These are phyloP conservation scores for Helarctos malayanus DNA, from an alignment of 2,797 vertebrate species.

Conservation along the genomic window DNA sequence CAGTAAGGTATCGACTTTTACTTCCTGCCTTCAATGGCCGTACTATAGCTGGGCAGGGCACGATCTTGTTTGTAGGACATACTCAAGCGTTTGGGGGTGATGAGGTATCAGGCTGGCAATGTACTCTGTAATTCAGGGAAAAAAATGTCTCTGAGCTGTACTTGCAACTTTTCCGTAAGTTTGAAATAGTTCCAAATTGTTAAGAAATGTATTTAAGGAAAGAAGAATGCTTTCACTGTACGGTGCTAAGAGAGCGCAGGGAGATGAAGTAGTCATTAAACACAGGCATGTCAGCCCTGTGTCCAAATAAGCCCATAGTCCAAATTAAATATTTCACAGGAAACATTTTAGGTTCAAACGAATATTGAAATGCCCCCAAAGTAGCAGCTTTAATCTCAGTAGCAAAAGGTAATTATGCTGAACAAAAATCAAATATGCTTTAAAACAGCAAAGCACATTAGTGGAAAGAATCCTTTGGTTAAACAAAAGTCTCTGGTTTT, in stretches of 20 bases:
- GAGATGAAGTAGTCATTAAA: neutral
- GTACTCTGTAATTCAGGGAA: neutral
- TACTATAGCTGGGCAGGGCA: accelerated
- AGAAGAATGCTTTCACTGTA: neutral
- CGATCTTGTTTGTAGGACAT: neutral
- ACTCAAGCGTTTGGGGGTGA: neutral
- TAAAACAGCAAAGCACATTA: neutral
- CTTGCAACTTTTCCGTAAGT: neutral
- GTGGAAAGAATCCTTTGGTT: neutral
- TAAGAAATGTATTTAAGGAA: neutral
- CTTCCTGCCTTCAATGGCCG: neutral
- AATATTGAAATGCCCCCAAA: neutral
- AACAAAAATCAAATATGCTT: neutral
- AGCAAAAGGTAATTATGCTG: constrained; percentile 8
- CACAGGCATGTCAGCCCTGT: neutral
- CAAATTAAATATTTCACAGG: neutral
- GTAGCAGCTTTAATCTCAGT: neutral
- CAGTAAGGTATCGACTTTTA: neutral
- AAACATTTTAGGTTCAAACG: neutral
- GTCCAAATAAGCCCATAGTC: neutral
- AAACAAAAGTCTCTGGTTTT: neutral
- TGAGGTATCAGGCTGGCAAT: neutral
- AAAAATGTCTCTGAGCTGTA: neutral
- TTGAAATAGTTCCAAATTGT: neutral
- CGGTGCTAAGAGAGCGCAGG: neutral